These are phyloP conservation scores for Oreotrochilus melanogaster DNA, from an alignment of 2,113 vertebrate genomes.

Conservation along the genomic window DNA sequence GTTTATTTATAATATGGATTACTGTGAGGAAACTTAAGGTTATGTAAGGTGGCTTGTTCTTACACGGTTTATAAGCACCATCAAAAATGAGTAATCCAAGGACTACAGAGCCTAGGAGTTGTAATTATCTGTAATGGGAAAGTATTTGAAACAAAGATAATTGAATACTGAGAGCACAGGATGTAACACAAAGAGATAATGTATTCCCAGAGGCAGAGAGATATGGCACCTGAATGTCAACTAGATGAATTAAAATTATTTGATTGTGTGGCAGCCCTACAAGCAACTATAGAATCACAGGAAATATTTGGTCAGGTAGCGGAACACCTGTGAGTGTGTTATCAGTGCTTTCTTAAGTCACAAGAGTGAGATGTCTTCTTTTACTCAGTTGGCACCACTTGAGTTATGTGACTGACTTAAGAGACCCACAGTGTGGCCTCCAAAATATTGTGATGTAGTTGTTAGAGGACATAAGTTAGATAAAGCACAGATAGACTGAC, in stretches of 20 bases:
- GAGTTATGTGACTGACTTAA: background rate
- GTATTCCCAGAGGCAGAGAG: background rate
- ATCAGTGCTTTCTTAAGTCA: background rate
- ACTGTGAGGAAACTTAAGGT: background rate
- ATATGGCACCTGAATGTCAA: background rate
- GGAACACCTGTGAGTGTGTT: background rate
- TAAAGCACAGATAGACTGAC: background rate
- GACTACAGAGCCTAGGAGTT: background rate
- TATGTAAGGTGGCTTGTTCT: background rate
- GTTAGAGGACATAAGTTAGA: background rate
- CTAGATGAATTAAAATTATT: background rate
- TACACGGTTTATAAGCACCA: background rate
- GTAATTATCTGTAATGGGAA: background rate
- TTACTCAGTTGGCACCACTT: background rate
- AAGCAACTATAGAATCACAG: background rate
- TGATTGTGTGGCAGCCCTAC: background rate
- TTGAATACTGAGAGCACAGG: background rate
- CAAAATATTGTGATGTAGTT: background rate
- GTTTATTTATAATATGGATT: background rate
- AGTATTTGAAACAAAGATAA: background rate
- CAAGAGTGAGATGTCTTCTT: background rate
- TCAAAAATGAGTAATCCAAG: background rate
- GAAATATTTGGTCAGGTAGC: background rate
- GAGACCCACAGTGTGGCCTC: background rate
- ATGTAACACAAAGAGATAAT: background rate